Percentiles rank a stretch among this genome's conserved stretches.
Evolutionary conservation across 2,888 invertebrate species (phyloP).

Genomic region (Dexiosoma caninum): DNA sequence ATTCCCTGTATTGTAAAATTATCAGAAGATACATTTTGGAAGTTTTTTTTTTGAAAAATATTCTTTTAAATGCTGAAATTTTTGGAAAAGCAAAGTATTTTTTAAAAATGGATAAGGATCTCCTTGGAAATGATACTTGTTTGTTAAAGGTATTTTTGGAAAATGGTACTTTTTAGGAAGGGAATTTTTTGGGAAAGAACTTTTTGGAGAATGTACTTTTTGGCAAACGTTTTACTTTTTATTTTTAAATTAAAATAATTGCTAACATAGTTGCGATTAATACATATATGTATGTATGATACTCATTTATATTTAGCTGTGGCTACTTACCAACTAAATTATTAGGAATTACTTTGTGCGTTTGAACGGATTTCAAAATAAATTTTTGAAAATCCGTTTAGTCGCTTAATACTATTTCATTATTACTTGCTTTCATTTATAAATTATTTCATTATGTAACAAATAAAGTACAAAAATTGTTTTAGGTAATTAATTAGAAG

Average conservation of each 20-base stretch:
- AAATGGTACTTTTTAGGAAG: too few relatives aligned
- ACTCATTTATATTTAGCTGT: not conserved
- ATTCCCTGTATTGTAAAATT: too few relatives aligned
- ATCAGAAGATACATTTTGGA: too few relatives aligned
- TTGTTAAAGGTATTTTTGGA: too few relatives aligned
- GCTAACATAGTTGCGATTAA: too few relatives aligned
- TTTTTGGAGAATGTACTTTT: not conserved
- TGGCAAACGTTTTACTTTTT: not conserved
- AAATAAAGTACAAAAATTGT: not conserved
- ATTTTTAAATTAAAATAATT: too few relatives aligned
- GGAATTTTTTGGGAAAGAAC: too few relatives aligned
- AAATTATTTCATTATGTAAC: not conserved
- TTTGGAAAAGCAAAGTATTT: too few relatives aligned
- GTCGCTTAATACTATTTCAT: conserved; percentile 62
- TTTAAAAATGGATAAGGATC: too few relatives aligned
- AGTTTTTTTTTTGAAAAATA: too few relatives aligned
- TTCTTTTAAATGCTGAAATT: too few relatives aligned
- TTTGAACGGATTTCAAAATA: conserved; percentile 61
- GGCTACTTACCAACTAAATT: conserved; percentile 57
- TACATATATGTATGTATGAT: not conserved
- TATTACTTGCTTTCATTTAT: conserved; percentile 35
- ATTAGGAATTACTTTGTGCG: conserved; percentile 41
- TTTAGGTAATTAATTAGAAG: conserved; percentile 1
- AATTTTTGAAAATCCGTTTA: conserved; percentile 59
- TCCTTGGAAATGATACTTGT: too few relatives aligned